phyloP scores from a whole-genome alignment of 2,888 invertebrate species.

The Tenthredo distinguenda region DNA sequence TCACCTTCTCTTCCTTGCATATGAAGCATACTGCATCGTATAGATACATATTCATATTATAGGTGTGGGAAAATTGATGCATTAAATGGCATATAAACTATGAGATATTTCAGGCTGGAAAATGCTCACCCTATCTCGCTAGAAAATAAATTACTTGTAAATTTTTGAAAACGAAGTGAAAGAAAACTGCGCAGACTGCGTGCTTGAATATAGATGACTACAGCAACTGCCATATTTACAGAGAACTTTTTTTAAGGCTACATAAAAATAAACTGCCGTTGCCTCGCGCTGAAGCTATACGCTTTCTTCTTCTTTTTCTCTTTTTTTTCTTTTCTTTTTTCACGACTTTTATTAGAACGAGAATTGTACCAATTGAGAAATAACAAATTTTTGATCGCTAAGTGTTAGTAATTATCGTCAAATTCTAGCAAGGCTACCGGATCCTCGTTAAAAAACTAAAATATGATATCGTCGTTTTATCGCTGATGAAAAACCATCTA shows the following conservation, averaged over 20 bases:
- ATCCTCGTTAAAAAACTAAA: background rate
- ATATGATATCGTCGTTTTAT: background rate
- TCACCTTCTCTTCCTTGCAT: background rate
- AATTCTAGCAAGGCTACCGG: background rate
- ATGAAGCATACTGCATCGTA: background rate
- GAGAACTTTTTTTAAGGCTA: background rate
- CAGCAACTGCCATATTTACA: background rate
- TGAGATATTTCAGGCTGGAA: background rate
- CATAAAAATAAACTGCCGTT: background rate
- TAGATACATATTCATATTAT: background rate
- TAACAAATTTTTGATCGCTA: background rate
- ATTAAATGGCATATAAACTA: background rate
- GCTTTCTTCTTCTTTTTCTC: background rate
- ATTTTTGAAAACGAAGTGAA: background rate
- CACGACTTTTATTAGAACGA: background rate
- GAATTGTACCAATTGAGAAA: background rate
- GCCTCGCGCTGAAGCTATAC: background rate
- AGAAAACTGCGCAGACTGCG: background rate
- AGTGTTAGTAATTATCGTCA: background rate
- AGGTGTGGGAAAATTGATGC: background rate
- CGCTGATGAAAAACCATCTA: background rate
- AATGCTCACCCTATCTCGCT: background rate
- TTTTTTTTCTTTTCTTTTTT: background rate
- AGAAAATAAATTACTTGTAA: background rate
- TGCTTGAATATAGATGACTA: background rate